Evolutionary conservation across 2,797 vertebrate species (phyloP).

Genomic region (Ibycter americanus): DNA sequence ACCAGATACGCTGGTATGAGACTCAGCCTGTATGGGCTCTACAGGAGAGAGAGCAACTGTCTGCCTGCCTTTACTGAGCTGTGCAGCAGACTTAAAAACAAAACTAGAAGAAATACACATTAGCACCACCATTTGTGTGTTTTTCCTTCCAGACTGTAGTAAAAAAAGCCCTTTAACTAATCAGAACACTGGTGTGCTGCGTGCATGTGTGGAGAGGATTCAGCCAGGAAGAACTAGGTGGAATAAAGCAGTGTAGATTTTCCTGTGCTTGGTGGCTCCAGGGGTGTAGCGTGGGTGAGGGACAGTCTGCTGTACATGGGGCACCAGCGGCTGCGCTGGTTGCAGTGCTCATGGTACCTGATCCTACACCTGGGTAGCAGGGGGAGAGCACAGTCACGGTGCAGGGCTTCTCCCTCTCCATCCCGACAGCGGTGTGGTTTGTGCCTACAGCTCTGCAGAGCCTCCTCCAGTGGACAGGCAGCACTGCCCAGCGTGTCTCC

Average conservation of each 20-base stretch:
- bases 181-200: neutral
- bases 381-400: neutral
- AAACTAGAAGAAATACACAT: neutral
- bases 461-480: neutral
- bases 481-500: neutral
- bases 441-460: neutral
- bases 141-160: neutral
- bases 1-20: neutral
- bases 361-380: neutral
- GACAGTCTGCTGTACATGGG: neutral
- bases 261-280: neutral
- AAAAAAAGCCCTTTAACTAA: neutral
- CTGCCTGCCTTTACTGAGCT: neutral
- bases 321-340: neutral
- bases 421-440: fast-evolving
- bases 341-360: neutral
- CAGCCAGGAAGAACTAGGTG: neutral
- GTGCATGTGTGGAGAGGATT: neutral
- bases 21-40: neutral
- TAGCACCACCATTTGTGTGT: neutral
- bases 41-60: neutral
- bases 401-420: neutral
- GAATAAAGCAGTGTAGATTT: neutral
- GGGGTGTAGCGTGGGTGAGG: neutral
- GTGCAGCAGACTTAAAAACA: neutral